Conservation (phyloP, 2,888 invertebrate species). For the Agrochola macilenta region DNA sequence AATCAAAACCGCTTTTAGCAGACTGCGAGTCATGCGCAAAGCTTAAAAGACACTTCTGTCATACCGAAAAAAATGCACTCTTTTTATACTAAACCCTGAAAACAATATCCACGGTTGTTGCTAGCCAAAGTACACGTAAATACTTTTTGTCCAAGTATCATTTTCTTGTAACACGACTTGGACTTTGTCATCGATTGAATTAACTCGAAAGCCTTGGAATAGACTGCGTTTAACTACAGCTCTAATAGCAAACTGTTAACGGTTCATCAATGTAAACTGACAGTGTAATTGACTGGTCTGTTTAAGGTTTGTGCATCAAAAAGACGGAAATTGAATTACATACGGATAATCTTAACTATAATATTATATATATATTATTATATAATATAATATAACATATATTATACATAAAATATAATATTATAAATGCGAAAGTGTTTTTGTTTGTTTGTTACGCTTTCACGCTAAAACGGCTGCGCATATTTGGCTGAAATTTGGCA, state of each 20-base stretch:
- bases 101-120: background rate
- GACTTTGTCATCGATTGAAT: constrained; percentile 53
- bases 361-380: too few species aligned
- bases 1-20: background rate
- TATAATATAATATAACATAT: too few species aligned
- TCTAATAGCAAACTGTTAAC: constrained; percentile 19
- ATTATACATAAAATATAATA: too few species aligned
- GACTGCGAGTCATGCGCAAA: background rate
- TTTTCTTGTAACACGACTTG: constrained; percentile 33
- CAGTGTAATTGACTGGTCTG: constrained; percentile 9
- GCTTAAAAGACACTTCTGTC: background rate
- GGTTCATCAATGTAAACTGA: background rate
- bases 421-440: too few species aligned
- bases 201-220: constrained; percentile 41
- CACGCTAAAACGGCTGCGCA: too few species aligned
- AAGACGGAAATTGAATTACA: background rate
- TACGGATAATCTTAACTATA: background rate
- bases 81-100: background rate
- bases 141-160: constrained; percentile 13
- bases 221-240: constrained; percentile 18
- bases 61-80: background rate
- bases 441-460: too few species aligned
- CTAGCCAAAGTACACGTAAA: constrained; percentile 1
- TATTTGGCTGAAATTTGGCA: too few species aligned
- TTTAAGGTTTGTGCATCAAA: background rate